Base-by-base conservation (phyloP, 1,140 invertebrate genomes). In the Chymomyza costata region DNA sequence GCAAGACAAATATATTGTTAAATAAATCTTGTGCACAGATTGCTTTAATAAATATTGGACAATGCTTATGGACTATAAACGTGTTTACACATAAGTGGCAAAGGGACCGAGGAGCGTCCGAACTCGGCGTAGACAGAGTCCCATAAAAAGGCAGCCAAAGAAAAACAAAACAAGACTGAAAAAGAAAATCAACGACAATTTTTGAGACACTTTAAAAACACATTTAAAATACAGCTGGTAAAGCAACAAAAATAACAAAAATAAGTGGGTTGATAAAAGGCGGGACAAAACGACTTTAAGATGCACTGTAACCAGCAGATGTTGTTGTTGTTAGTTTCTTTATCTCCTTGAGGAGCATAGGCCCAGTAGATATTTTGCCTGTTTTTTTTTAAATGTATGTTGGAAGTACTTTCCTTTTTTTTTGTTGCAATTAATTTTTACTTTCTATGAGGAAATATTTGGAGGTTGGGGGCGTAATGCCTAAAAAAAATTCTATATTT, bases 31-130 rank as follows among this genome's bases (percentile, higher is more conserved):
- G 49, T 46, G 51, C 69, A 71, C 54, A 78, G 66, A 78, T 80
- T 64, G 73, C 71, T 66, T 78, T 78, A 78, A 78, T 78, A 78
- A 71, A 78, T 78, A 78, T 76, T 76, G 32, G 47, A 16, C 40
- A 32, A 51, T n/a, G 45, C 51, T 31, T 32, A 45, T 32, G 55
- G 38, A 21, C 41, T 39, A 39, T n/a, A n/a, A 65, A 54, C 54
- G 65, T 78, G 70, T 76, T 76, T 71, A 53, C 66, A 64, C 51
- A 70, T 34, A 32, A 28, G 45, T 21, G 34, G 31, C 13, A 8
- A 38, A 17, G 28, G 13, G 41, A 19, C n/a, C n/a, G n/a, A n/a
- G n/a, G 21, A 47, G 6, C 19, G n/a, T n/a, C n/a, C n/a, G n/a
- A n/a, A n/a, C n/a, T n/a, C n/a, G n/a, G n/a, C n/a, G n/a, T n/a